Evolutionary conservation across 2,888 invertebrate species (phyloP), one percentile per base, ranked within the genome.

Genomic region (Megamerina dolium): DNA sequence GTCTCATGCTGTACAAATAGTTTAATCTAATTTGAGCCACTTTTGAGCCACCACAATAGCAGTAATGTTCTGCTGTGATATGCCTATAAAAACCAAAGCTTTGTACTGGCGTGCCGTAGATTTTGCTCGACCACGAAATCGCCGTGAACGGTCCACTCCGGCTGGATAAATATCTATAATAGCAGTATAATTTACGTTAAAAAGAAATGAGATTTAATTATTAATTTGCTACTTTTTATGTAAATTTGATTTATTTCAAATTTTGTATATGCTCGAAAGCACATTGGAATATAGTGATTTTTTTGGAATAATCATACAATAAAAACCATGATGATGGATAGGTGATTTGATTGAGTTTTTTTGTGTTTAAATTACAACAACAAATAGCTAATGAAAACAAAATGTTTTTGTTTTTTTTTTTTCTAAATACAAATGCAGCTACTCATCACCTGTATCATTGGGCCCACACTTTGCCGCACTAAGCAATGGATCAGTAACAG

Each of bases 401-500:
- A 54, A 64, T 64, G 66, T 5, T 17, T 27, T 20, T n/a, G 27
- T 35, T 9, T 27, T 20, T 19, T 18, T 21, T 23, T 41, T 16
- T 41, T 34, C n/a, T 27, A 38, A 19, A 27, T n/a, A 9, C 8
- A 29, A 29, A 9, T 34, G 21, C 36, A 53, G 51, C 34, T 51
- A 41, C 41, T 27, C 51, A 13, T 21, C 43, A 38, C 18, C 40
- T 33, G 30, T 34, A 9, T n/a, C 40, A 1, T 35, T 63, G 51
- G 77, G 58, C 73, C 76, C 60, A 65, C 77, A 58, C 61, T 77
- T 61, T 54, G 60, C 64, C 48, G 56, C 66, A 29, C 59, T 68
- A 43, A 55, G 58, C 43, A 89, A 88, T 73, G 78, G 83, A 62
- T 87, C 88, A 49, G 87, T 89, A 53, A 87, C 86, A 56, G 90